A percentile compares a stretch with the other conserved stretches of the same genome.
Conservation (phyloP, 2,113 vertebrate species). For the Herpailurus yagouaroundi region DNA sequence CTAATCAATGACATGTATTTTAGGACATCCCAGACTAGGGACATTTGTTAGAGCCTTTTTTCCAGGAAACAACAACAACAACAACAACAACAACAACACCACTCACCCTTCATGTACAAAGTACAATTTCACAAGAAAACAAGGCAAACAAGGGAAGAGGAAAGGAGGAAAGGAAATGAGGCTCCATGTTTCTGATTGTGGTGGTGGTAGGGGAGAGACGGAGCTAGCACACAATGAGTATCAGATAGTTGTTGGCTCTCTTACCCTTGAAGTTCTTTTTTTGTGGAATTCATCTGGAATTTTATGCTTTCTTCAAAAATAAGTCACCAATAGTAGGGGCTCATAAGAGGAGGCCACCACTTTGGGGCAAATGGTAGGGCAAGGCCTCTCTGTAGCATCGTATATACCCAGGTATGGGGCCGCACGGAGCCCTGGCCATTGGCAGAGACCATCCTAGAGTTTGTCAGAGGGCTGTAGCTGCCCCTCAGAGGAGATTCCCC, state of each 20-base stretch:
- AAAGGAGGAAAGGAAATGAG: background rate
- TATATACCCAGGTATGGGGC: accelerated
- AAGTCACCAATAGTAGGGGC: background rate
- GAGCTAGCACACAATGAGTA: background rate
- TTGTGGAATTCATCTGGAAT: background rate
- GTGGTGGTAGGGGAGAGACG: background rate
- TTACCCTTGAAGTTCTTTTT: background rate
- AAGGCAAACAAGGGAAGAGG: background rate
- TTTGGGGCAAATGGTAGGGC: background rate
- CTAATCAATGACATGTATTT: background rate
- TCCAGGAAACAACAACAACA: background rate
- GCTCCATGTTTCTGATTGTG: background rate
- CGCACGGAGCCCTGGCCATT: background rate
- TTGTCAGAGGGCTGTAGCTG: background rate
- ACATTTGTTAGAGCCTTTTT: background rate
- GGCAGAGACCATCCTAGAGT: background rate
- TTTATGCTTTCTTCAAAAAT: background rate
- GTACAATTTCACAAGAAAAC: background rate
- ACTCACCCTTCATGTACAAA: background rate
- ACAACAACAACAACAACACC: no score
- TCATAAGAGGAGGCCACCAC: background rate
- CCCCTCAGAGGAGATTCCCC: no score
- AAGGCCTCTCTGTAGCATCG: background rate
- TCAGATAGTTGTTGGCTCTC: background rate
- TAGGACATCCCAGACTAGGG: background rate